phyloP scores from a whole-genome alignment of 2,888 invertebrate species.

The Ophion ventricosus region DNA sequence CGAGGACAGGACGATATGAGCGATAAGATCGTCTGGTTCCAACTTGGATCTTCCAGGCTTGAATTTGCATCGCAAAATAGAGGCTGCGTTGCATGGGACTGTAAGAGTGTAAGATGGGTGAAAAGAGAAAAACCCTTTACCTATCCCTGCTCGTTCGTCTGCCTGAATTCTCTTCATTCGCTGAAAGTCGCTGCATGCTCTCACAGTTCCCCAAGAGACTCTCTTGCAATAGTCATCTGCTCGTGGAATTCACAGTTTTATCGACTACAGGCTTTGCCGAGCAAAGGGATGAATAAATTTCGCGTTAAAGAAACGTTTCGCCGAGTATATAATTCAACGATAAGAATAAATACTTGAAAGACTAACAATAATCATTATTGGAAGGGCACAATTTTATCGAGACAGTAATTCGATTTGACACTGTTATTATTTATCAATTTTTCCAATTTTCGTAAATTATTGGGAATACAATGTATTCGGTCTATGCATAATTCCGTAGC shows the following conservation, averaged over 20 bases:
- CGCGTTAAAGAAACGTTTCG: background rate
- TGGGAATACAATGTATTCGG: too few species aligned
- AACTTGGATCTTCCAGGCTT: slow-evolving; percentile 43
- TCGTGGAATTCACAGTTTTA: slow-evolving; percentile 24
- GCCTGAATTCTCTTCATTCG: slow-evolving; percentile 3
- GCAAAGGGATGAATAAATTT: slow-evolving; percentile 28
- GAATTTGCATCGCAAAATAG: slow-evolving; percentile 60
- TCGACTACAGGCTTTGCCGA: background rate
- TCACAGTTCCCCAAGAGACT: slow-evolving; percentile 15
- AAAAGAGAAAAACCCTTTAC: slow-evolving; percentile 1
- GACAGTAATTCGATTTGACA: background rate
- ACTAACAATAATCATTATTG: background rate
- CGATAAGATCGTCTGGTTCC: slow-evolving; percentile 52
- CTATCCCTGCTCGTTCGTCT: background rate
- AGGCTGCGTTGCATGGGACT: slow-evolving; percentile 22
- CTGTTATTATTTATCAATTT: background rate
- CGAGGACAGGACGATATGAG: slow-evolving; percentile 13
- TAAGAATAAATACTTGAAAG: background rate
- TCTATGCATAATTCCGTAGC: too few species aligned
- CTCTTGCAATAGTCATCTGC: slow-evolving; percentile 34
- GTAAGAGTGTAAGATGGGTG: slow-evolving; percentile 7
- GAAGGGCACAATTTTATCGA: too few species aligned
- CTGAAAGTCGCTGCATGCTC: slow-evolving; percentile 28
- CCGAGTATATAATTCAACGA: background rate
- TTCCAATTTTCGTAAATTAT: background rate